Percentiles rank a stretch among this genome's conserved stretches.
Evolutionary conservation across 2,113 vertebrate species (phyloP).

Genomic region (Phylloscopus whistleri): DNA sequence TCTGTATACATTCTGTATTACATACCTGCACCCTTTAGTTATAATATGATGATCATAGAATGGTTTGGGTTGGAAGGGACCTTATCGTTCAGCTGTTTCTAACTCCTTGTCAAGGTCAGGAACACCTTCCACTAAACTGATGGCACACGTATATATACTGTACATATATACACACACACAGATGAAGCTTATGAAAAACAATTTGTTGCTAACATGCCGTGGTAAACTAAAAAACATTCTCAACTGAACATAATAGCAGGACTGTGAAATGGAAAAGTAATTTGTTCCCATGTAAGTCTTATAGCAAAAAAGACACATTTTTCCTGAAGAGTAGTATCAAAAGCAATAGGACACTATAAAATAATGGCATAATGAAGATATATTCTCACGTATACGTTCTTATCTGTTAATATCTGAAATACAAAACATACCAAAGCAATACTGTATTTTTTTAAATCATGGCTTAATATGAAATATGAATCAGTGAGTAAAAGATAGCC

Average conservation of each 20-base stretch:
- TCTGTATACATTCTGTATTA: neutral
- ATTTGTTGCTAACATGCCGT: neutral
- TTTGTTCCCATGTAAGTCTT: neutral
- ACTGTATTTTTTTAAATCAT: neutral
- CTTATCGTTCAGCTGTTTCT: neutral
- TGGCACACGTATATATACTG: neutral
- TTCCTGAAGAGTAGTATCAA: neutral
- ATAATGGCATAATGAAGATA: neutral
- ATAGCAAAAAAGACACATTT: neutral
- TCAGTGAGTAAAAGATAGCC: neutral
- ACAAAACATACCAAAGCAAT: neutral
- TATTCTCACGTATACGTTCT: neutral
- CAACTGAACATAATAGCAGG: neutral
- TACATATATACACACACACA: neutral
- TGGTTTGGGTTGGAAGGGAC: neutral
- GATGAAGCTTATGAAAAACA: neutral
- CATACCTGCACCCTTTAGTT: neutral
- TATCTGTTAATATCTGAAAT: neutral
- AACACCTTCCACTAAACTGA: neutral
- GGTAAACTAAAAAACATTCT: neutral
- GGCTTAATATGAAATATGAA: neutral
- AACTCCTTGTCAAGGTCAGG: neutral
- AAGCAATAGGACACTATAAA: neutral
- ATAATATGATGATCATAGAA: neutral
- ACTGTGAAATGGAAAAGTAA: neutral